Conservation (phyloP, 37 sponge, comb jelly and placozoan genomes). For the Diacarnus erythraeanus region DNA sequence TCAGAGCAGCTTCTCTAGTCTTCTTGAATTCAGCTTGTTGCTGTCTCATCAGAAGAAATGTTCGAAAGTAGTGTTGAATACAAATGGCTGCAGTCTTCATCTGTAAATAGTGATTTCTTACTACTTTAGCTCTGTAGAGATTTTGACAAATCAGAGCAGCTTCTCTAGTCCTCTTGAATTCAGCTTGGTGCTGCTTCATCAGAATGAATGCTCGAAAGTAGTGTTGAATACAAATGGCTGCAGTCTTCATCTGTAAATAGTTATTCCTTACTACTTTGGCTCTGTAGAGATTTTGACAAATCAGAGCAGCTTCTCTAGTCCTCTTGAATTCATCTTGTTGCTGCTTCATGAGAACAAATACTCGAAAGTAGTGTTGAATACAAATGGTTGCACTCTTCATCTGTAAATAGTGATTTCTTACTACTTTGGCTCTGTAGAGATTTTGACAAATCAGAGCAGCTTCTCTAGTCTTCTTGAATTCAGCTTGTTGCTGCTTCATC, state of each 20-base stretch:
- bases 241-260: slow-evolving; percentile 2
- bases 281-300: slow-evolving; percentile 31
- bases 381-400: slow-evolving; percentile 19
- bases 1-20: background rate
- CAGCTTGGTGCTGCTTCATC: background rate
- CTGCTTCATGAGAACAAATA: background rate
- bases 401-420: slow-evolving; percentile 29
- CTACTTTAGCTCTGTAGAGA: slow-evolving; percentile 10
- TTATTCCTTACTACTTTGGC: slow-evolving; percentile 1
- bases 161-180: background rate
- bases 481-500: background rate
- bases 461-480: background rate
- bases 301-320: slow-evolving; percentile 38
- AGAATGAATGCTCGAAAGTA: slow-evolving; percentile 1
- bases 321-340: slow-evolving; percentile 10
- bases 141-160: slow-evolving; percentile 14
- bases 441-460: background rate
- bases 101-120: background rate
- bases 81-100: slow-evolving; percentile 7
- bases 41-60: background rate
- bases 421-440: slow-evolving; percentile 1
- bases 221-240: slow-evolving; percentile 50
- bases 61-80: slow-evolving; percentile 26
- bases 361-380: slow-evolving; percentile 14
- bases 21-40: background rate